A percentile compares a stretch with the other conserved stretches of the same genome.
Conservation (phyloP, 2,113 vertebrate genomes). For the Callipepla squamata region DNA sequence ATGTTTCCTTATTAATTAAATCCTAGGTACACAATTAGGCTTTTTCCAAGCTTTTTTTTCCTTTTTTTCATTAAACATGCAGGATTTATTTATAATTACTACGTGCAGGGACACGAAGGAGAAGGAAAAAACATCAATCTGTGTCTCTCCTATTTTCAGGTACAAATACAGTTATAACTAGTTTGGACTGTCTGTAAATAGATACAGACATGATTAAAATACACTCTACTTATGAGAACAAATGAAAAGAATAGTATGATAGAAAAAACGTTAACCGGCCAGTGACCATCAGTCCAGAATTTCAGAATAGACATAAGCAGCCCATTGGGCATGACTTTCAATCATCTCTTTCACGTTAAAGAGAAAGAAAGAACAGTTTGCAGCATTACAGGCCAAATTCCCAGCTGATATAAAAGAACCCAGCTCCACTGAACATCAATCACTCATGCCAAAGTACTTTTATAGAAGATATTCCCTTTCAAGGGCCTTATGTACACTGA, state of each 20-base stretch:
- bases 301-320: neutral
- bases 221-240: neutral
- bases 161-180: neutral
- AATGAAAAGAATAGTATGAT: neutral
- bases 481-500: neutral
- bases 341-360: neutral
- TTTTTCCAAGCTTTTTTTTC: neutral
- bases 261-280: neutral
- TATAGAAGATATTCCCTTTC: neutral
- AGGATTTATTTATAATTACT: neutral
- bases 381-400: neutral
- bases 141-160: neutral
- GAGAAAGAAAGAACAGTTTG: neutral
- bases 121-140: neutral
- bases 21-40: neutral
- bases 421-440: neutral
- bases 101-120: neutral
- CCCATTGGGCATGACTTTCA: neutral
- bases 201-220: neutral
- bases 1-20: conserved; percentile 64
- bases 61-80: neutral
- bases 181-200: neutral
- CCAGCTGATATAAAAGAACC: neutral
- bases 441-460: neutral
- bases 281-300: neutral